A percentile compares a stretch with the other conserved stretches of the same genome.
Evolutionary conservation across 1,140 invertebrate species (phyloP).

Genomic region (Lucilia cuprina): DNA sequence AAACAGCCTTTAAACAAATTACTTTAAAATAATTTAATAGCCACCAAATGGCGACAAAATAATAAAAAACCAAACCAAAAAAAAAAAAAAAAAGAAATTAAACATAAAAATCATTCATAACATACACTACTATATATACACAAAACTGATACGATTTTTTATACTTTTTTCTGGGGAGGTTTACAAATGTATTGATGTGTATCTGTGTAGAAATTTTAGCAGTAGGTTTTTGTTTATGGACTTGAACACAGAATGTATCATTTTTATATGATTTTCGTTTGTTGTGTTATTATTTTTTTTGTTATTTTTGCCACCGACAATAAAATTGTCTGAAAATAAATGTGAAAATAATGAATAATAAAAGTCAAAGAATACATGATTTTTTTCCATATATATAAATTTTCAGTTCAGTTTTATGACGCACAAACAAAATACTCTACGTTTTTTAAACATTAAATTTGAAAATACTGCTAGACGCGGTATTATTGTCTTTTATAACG

Average conservation of each 20-base stretch:
- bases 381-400: neutral
- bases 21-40: constrained; percentile 24
- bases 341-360: constrained; percentile 40
- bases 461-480: neutral
- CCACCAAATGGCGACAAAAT: constrained; percentile 14
- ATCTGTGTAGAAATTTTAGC: no score
- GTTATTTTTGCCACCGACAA: neutral
- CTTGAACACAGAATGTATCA: neutral
- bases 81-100: neutral
- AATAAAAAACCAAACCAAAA: neutral
- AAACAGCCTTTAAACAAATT: neutral
- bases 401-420: constrained; percentile 20
- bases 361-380: constrained; percentile 38
- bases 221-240: neutral
- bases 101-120: constrained; percentile 12
- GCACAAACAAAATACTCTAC: constrained; percentile 2
- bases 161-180: no score
- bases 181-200: no score
- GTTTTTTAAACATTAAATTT: neutral
- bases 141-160: no score
- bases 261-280: neutral
- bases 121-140: neutral
- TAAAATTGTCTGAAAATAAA: constrained; percentile 37
- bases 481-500: neutral
- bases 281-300: neutral